Evolutionary conservation across 2,888 invertebrate genomes (phyloP), one percentile per base, ranked within the genome.

Genomic region (Aphrophora alni): DNA sequence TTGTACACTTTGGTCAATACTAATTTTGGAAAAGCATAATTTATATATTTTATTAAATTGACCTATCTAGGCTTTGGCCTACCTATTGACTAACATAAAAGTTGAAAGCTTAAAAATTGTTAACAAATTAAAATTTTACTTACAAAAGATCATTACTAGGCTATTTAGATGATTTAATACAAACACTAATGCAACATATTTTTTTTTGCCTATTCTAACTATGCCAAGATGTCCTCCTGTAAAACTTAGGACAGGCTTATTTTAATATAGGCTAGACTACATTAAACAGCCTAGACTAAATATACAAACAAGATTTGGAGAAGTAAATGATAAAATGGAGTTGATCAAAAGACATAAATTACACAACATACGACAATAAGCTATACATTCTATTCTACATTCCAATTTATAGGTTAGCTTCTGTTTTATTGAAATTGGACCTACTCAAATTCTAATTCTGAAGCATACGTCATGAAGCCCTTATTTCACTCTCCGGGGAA

Each of bases 391-490:
- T n/a, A n/a, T 44, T 14, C 17, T 59, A 12, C 21, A 21, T 21
- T 59, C 21, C 59, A 59, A 59, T 59, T 59, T 59, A 21, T 59
- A 59, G 59, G 59, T 59, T 59, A 59, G 59, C 59, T 59, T 59
- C 59, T 59, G 59, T 59, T 59, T 59, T 44, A 44, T 12, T 33
- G 21, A 21, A 21, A 21, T 21, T 59, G 1, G 59, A 59, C 59
- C 59, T 21, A 59, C 1, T 59, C 59, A 59, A 59, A 59, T 21
- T 59, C 21, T 21, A 59, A 44, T 44, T 5, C 33, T 44, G 17
- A 17, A 44, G 12, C 44, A 44, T 44, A 44, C 17, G 17, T 17
- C 44, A 33, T n/a, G 14, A 44, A 14, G 44, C 12, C 44, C 44
- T 14, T 8, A 14, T 14, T 14, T 7, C 3, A 44, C 12, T 44